Evolutionary conservation across 2,797 vertebrate species (phyloP), one percentile per base, ranked within the genome.

Genomic region (Bradypodion pumilum): DNA sequence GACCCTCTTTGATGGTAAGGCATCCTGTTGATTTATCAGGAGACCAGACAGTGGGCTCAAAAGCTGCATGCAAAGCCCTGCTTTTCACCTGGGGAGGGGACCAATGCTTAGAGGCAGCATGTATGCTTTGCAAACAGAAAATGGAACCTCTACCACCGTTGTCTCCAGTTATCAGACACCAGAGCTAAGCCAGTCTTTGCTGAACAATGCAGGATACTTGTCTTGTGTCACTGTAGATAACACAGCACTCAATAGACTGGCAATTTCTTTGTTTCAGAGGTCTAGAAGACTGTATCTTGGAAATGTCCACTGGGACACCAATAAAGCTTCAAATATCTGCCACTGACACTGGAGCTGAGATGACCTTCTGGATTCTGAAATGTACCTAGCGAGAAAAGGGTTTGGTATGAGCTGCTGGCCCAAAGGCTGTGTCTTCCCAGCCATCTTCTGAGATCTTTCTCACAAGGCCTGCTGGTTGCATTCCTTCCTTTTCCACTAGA

Each of bases 391-490:
- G 37, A 12, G 29, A 70, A 68, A 29, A 8, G n/a, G 27, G 35
- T 37, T 60, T 25, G 3, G 8, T 68, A 1, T 7, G 60, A 23
- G 16, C 21, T 2, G 29, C 8, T 5, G n/a, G 35, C 4, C 37
- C 13, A 5, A 25, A 37, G 40, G 29, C 0, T 0, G 0, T 4
- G 66, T 74, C 40, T 66, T 42, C 21, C 0, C 0, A 0, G 10
- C 52, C 59, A 77, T 27, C 81, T 82, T 19, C 37, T 7, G 29
- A 42, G n/a, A 15, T 49, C 81, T 68, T 74, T 65, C 79, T 15
- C 8, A 75, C 27, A 0, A 0, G 40, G 85, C 80, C 65, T 81
- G 83, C 85, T 87, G 77, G 0, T 85, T 75, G 66, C 65, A 29
- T 19, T 56, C 32, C 7, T 42, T 79, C 52, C 40, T 52, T 7